phyloP scores from a whole-genome alignment of 2,888 invertebrate species.

The Leptura quadrifasciata region DNA sequence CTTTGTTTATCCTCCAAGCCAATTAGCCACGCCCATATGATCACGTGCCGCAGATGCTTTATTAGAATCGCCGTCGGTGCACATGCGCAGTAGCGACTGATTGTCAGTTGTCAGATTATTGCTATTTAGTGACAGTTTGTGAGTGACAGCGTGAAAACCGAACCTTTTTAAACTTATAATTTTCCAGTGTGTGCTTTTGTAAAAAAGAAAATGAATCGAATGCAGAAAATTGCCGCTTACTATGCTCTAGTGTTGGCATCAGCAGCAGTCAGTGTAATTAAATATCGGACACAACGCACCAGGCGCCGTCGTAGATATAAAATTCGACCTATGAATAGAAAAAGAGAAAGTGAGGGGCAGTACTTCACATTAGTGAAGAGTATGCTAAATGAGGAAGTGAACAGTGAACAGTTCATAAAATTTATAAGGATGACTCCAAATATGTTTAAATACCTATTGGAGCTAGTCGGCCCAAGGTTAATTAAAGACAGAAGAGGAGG shows the following conservation, averaged over 20 bases:
- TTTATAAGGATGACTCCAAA: conserved; percentile 16
- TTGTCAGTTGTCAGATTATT: background rate
- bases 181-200: background rate
- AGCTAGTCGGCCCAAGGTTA: background rate
- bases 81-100: background rate
- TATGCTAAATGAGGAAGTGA: background rate
- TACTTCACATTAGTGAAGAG: background rate
- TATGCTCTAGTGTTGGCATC: background rate
- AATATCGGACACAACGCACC: background rate
- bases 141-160: background rate
- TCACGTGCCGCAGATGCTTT: no score
- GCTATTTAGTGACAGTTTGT: background rate
- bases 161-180: background rate
- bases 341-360: background rate
- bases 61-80: background rate
- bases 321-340: conserved; percentile 19
- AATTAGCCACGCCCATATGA: no score
- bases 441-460: background rate
- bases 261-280: background rate
- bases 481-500: background rate
- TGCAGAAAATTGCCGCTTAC: background rate
- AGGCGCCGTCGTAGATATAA: conserved; percentile 3
- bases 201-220: background rate
- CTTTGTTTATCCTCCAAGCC: no score
- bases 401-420: conserved; percentile 19